Conservation (phyloP, 2,888 invertebrate species). For the Philereme transversata region DNA sequence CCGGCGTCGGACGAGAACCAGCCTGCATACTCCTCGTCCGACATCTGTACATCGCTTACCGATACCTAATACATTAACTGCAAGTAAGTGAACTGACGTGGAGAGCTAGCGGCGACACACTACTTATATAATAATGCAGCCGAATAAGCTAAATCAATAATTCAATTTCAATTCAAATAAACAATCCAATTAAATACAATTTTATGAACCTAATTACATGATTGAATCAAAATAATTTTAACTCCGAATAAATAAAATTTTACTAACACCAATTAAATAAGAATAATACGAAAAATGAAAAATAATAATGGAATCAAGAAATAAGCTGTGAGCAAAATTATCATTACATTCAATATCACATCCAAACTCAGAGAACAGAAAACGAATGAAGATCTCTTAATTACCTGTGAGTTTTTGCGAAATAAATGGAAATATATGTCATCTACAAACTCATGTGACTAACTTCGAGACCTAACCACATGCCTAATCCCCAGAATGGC, state of each 20-base stretch:
- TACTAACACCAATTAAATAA: constrained; percentile 15
- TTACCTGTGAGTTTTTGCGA: no score
- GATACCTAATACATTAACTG: not conserved
- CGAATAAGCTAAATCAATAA: constrained; percentile 19
- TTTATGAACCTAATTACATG: constrained; percentile 17
- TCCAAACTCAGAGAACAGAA: constrained; percentile 7
- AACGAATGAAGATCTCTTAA: not conserved
- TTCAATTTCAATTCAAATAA: constrained; percentile 24
- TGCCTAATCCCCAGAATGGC: not conserved
- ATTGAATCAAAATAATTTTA: constrained; percentile 18
- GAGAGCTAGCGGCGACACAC: no score
- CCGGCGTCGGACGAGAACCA: constrained; percentile 9
- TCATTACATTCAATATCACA: constrained; percentile 14
- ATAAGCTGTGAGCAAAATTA: constrained; percentile 11
- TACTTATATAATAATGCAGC: not conserved
- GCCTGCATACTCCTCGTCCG: constrained; percentile 30
- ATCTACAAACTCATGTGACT: no score
- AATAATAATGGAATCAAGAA: constrained; percentile 16
- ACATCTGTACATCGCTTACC: constrained; percentile 40
- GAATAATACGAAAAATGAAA: constrained; percentile 9
- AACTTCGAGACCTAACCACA: no score
- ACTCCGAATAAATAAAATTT: constrained; percentile 14
- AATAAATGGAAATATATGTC: no score
- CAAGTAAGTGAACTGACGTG: not conserved
- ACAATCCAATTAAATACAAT: constrained; percentile 32